Evolutionary conservation across 1,140 invertebrate genomes (phyloP), one percentile per base, ranked within the genome.

Genomic region (Conus betulinus): DNA sequence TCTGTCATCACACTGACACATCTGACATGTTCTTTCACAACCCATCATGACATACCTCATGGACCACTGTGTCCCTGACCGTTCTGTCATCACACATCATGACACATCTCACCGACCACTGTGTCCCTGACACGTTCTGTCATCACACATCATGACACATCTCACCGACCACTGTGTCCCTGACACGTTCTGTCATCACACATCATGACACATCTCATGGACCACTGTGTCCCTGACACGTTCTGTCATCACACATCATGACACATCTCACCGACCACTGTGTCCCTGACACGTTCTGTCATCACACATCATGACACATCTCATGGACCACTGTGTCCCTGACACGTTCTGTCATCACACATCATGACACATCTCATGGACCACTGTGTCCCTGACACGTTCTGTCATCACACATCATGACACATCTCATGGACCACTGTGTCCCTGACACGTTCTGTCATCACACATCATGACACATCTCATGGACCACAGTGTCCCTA

Each of bases 141-240:
- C 20, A 97, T 57, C 88, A 91, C n/a, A 39, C 39, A 39, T 39
- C 39, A 39, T 39, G 39, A 39, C 39, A 39, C 39, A 99, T 95
- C 95, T 99, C 98, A 94, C 99, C 98, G 78, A 98, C 96, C 20
- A 99, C 96, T 1, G 98, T 99, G 93, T 98, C 98, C 27, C 98
- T 95, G 39, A 98, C 93, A 89, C 98, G 96, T 92, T 98, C 97
- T 23, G 97, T 52, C 88, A 91, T 15, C 25, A 79, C 98, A 79
- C 98, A 96, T n/a, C n/a, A n/a, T 99, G 98, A 92, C 98, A 99
- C 95, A 99, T 95, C 95, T 99, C 98, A 94, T 99, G 98, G 78
- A 98, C 96, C 20, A 99, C 96, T 1, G 98, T 99, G 93, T 98
- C 98, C 27, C 98, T 95, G 39, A 98, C 93, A 89, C 98, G n/a